phyloP scores from a whole-genome alignment of 1,140 invertebrate genomes.

The Drosophila nebulosa region DNA sequence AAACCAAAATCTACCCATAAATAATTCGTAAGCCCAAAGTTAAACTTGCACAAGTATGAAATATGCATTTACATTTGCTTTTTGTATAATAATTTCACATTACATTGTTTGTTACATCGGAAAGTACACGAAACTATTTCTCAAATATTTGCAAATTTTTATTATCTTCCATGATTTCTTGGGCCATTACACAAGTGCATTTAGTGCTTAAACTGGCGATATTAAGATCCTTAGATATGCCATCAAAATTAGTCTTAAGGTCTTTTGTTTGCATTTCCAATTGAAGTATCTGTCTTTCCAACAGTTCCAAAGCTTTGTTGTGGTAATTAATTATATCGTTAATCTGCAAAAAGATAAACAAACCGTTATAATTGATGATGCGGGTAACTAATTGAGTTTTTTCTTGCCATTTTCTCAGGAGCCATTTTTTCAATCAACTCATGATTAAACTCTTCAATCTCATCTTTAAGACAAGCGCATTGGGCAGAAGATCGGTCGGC shows the following conservation, averaged over 20 bases:
- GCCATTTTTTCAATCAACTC: not conserved
- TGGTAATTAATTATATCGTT: slow-evolving; percentile 33
- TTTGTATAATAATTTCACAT: slow-evolving; percentile 20
- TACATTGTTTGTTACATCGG: slow-evolving; percentile 2
- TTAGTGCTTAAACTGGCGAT: not conserved
- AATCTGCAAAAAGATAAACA: slow-evolving; percentile 17
- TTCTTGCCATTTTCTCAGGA: slow-evolving; percentile 20
- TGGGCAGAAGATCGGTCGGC: slow-evolving; percentile 21
- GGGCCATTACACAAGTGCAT: not conserved
- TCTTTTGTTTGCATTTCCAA: not conserved
- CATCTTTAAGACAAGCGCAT: slow-evolving; percentile 21
- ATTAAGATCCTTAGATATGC: not conserved
- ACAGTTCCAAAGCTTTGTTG: not conserved
- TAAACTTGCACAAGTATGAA: slow-evolving; percentile 40
- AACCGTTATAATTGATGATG: no score
- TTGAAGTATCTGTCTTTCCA: slow-evolving; percentile 31
- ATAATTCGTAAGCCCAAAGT: slow-evolving; percentile 55
- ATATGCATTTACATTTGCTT: slow-evolving; percentile 33
- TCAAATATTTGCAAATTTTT: not conserved
- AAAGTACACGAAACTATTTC: slow-evolving; percentile 6
- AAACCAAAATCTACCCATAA: slow-evolving; percentile 26
- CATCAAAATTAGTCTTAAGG: not conserved
- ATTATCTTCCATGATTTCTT: not conserved
- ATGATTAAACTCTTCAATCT: slow-evolving; percentile 25
- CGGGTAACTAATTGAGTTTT: no score